Base-by-base conservation (phyloP, 2,888 invertebrate species). In the Molanna angustata region DNA sequence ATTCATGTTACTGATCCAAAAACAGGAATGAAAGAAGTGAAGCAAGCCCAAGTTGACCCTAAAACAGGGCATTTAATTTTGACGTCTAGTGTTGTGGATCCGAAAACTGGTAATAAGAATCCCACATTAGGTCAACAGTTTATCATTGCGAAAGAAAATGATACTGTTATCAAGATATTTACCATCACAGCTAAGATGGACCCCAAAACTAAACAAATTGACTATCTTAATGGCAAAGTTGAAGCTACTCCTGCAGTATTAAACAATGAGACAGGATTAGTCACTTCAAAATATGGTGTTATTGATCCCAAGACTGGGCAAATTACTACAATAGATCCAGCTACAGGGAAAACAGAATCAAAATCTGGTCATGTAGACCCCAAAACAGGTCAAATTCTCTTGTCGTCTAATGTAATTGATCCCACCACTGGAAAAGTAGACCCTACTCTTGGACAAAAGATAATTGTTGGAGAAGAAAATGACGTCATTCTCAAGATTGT, bases 231-330 rank as follows among this genome's bases (percentile, higher is more conserved):
- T 33, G 80, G 80, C 50, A 69, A 69, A 41, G 69, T 77, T 1
- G 82, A 82, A 64, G 75, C 75, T 16, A 66, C 78, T 17, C 80
- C 80, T 60, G 82, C 81, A 43, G 66, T 59, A 13, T 21, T 73
- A 14, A 70, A 73, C 59, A 71, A 72, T 4, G 66, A 66, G n/a
- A 72, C 72, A 33, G 71, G 71, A 31, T 62, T 71, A 35, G 71
- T 74, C 48, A 71, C 71, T 62, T 70, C 72, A 3, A 74, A 82
- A 62, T 82, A 82, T 56, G 83, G 83, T 20, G 66, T 81, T 13
- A 80, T 83, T 58, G 82, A 83, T 64, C 81, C 82, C 0, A 79
- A 82, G 64, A 80, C 75, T 39, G 81, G 80, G 14, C 74, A 75
- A 42, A 76, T 78, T 47, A 68, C 68, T 56, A 66, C 71, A 16